Evolutionary conservation across 2,113 vertebrate genomes (phyloP).

Genomic region (Eptesicus fuscus): DNA sequence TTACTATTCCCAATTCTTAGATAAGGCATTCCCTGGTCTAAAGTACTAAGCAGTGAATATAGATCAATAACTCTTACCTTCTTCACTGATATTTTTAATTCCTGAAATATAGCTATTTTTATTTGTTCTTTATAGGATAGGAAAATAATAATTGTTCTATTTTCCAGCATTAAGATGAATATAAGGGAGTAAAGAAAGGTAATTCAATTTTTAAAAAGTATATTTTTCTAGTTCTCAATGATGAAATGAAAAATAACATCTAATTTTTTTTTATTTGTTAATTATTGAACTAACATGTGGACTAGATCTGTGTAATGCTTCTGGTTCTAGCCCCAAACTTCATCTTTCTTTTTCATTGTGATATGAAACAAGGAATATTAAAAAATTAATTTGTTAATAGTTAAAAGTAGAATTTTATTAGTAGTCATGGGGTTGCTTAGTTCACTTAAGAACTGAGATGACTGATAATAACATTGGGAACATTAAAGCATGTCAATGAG

Average conservation of each 20-base stretch:
- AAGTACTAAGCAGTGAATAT: not conserved
- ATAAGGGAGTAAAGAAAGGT: not conserved
- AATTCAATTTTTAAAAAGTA: not conserved
- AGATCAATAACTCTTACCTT: not conserved
- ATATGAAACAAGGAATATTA: not conserved
- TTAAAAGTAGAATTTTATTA: not conserved
- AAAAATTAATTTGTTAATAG: not conserved
- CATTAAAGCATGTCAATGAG: not conserved
- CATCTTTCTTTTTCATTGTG: not conserved
- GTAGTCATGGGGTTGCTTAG: not conserved
- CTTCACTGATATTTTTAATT: not conserved
- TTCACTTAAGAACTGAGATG: not conserved
- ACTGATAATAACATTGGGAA: not conserved
- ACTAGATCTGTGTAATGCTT: not conserved
- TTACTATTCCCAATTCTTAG: not conserved
- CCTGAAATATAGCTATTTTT: not conserved
- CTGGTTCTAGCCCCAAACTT: not conserved
- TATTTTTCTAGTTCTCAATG: not conserved
- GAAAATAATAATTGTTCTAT: not conserved
- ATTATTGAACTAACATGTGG: not conserved
- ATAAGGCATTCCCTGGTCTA: not conserved
- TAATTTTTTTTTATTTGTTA: not conserved
- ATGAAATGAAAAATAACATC: not conserved
- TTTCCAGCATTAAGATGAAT: not conserved
- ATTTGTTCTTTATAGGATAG: not conserved